Base-by-base conservation (phyloP, 2,113 vertebrate genomes). In the Cricetomys ansorgei region DNA sequence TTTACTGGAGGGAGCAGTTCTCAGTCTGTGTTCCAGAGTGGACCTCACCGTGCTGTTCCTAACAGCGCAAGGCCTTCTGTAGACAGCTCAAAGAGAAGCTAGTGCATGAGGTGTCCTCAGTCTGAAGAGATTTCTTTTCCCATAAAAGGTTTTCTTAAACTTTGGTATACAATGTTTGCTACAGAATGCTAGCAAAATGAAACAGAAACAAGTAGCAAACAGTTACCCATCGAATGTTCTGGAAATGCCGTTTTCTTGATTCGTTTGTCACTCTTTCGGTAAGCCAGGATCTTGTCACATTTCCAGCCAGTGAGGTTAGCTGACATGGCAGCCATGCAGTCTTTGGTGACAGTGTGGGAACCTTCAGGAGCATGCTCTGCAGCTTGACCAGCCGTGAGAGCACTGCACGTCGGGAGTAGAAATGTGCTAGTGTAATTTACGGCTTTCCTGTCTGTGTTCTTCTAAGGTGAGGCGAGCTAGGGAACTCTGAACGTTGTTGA, bases 101-200 rank as follows among this genome's bases (percentile, higher is more conserved):
- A 31, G 45, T 11, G n/a, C 16, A 19, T 70, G 21, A 83, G 53
- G 77, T 53, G 48, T 45, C 65, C 69, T 92, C 69, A 55, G 2
- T 92, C 48, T 72, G 75, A 53, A 88, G 90, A 11, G 9, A 16
- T 55, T 88, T 43, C 43, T 43, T n/a, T 2, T 53, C 57, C 29
- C 19, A 29, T 96, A 77, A 90, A 75, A 11, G 2, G 7, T 57
- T 40, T 40, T 31, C 79, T 43, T 70, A 34, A 83, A 81, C 57
- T 94, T 69, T 88, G n/a, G 15, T 55, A 34, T 69, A 11, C 29
- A 0, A 34, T 93, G 45, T 95, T 95, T 84, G 80, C 31, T 67
- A 69, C 64, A 65, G 84, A 91, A 85, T 53, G 69, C 92, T 89
- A 50, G 40, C 89, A 83, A 81, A 92, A 83, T 45, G 53, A 91